Evolutionary conservation across 2,888 invertebrate genomes (phyloP).

Genomic region (Lampropteryx suffumata): DNA sequence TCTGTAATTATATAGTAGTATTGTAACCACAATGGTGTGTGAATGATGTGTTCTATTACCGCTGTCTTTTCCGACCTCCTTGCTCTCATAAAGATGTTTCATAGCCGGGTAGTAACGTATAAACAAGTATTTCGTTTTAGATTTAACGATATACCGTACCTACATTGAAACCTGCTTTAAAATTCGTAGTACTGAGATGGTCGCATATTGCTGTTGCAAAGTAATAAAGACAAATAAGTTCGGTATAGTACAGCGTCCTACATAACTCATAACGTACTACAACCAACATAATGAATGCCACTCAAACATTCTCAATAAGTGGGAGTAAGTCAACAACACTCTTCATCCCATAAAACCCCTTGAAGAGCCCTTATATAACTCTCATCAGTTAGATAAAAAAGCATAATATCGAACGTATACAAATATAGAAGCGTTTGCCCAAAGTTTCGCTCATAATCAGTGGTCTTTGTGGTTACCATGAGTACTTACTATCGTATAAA

Average conservation of each 20-base stretch:
- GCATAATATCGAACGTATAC: no score
- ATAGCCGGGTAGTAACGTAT: background rate
- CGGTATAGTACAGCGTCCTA: background rate
- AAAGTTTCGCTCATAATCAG: no score
- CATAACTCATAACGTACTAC: background rate
- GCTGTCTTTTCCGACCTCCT: no score
- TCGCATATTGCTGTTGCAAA: conserved; percentile 2
- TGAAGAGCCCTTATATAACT: background rate
- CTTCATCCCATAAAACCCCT: background rate
- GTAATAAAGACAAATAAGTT: background rate
- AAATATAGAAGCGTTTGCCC: no score
- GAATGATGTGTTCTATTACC: no score
- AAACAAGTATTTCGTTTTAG: conserved; percentile 13
- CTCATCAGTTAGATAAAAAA: conserved; percentile 7
- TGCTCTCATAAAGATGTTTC: background rate
- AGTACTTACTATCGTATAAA: no score
- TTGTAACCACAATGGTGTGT: no score
- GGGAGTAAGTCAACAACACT: conserved; percentile 8
- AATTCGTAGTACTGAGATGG: conserved; percentile 1
- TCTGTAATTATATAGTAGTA: no score
- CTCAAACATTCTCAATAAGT: background rate
- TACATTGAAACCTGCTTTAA: background rate
- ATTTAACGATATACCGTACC: background rate
- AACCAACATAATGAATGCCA: no score
- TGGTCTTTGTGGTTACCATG: no score